Conservation (phyloP, 1,140 invertebrate genomes). For the Drosophila carrolli region DNA sequence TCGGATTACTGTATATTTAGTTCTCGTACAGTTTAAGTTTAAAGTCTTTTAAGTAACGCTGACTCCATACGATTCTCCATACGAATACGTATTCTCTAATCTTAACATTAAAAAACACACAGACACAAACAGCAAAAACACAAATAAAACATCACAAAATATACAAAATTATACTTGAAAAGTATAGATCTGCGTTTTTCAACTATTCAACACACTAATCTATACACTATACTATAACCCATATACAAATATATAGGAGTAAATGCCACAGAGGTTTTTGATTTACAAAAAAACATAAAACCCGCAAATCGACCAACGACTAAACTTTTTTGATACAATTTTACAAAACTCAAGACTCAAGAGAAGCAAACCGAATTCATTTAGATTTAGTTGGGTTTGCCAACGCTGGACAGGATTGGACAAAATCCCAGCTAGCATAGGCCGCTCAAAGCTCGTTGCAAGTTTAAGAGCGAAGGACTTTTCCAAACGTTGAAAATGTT, state of each 20-base stretch:
- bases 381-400: slow-evolving; percentile 45
- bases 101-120: slow-evolving; percentile 48
- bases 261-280: slow-evolving; percentile 56
- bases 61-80: slow-evolving; percentile 35
- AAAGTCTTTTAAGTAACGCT: slow-evolving; percentile 63
- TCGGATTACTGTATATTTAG: slow-evolving; percentile 70
- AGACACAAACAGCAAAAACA: slow-evolving; percentile 32
- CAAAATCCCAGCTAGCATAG: neutral
- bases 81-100: slow-evolving; percentile 60
- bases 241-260: slow-evolving; percentile 29
- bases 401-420: slow-evolving; percentile 2
- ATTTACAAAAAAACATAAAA: slow-evolving; percentile 11
- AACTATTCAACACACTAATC: slow-evolving; percentile 46
- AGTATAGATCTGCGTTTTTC: slow-evolving; percentile 60
- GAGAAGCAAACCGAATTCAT: slow-evolving; percentile 43
- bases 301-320: slow-evolving; percentile 59
- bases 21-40: slow-evolving; percentile 74
- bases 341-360: slow-evolving; percentile 49
- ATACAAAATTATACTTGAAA: slow-evolving; percentile 60
- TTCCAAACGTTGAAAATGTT: slow-evolving; percentile 26
- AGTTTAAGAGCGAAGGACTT: slow-evolving; percentile 6
- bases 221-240: slow-evolving; percentile 32
- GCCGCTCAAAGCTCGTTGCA: slow-evolving; percentile 4
- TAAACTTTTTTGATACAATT: slow-evolving; percentile 70
- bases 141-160: slow-evolving; percentile 58